These are phyloP conservation scores for Apis mellifera DNA, from an alignment of 1,140 invertebrate genomes.

Conservation along the genomic window Amel_HAv3.1 CM009936.2:9887001-9887500, in stretches of 20 bases:
- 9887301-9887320: conserved; percentile 8
- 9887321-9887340: conserved; percentile 21
- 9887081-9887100: conserved; percentile 1
- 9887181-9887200: background rate
- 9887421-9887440: background rate
- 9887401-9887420: conserved; percentile 26
- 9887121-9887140: conserved; percentile 12
- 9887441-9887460: background rate
- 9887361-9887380: conserved; percentile 25
- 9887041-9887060: background rate
- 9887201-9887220: background rate
- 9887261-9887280: background rate
- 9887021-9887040: background rate
- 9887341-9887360: conserved; percentile 8
- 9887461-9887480: conserved; percentile 26
- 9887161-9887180: background rate
- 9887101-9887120: conserved; percentile 4
- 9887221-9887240: background rate
- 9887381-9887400: conserved; percentile 3
- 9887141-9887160: no score
- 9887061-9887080: background rate
- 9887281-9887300: conserved; percentile 18
- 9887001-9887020: background rate
- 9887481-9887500: background rate
- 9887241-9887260: background rate